Percentiles rank a stretch among this genome's conserved stretches.
Conservation (phyloP, 2,797 vertebrate genomes). For the Buphagus erythrorhynchus region DNA sequence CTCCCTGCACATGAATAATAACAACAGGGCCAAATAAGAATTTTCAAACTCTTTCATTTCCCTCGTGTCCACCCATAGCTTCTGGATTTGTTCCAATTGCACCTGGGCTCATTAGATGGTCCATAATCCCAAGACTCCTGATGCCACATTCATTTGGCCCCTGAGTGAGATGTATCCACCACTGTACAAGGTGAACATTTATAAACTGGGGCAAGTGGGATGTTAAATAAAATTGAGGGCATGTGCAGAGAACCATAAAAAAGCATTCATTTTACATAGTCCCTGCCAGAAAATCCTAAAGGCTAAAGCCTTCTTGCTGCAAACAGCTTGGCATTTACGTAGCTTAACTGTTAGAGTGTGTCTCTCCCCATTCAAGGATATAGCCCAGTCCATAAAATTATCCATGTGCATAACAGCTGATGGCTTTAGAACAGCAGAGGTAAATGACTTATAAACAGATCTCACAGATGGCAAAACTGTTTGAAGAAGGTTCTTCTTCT, state of each 20-base stretch:
- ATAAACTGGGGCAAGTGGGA: not conserved
- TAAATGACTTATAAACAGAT: conserved; percentile 37
- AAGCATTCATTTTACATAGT: not conserved
- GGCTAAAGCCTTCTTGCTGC: not conserved
- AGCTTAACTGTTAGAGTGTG: not conserved
- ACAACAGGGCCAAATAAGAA: not conserved
- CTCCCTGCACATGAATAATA: not conserved
- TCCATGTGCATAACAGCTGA: conserved; percentile 15
- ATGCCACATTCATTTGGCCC: not conserved
- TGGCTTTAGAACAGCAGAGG: conserved; percentile 27
- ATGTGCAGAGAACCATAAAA: not conserved
- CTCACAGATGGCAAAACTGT: conserved; percentile 34
- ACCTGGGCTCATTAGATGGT: not conserved
- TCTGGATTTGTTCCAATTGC: not conserved
- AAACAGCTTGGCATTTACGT: not conserved
- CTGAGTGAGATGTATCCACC: not conserved
- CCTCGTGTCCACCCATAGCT: fast-evolving
- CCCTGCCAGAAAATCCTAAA: not conserved
- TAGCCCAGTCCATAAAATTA: conserved; percentile 26
- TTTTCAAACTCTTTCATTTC: not conserved
- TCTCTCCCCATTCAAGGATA: not conserved
- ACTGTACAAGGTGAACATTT: not conserved
- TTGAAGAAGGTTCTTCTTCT: not conserved
- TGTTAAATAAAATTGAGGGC: not conserved
- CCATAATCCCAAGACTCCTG: not conserved